Conservation (phyloP, 2,113 vertebrate genomes). For the Poeciliopsis prolifica region DNA sequence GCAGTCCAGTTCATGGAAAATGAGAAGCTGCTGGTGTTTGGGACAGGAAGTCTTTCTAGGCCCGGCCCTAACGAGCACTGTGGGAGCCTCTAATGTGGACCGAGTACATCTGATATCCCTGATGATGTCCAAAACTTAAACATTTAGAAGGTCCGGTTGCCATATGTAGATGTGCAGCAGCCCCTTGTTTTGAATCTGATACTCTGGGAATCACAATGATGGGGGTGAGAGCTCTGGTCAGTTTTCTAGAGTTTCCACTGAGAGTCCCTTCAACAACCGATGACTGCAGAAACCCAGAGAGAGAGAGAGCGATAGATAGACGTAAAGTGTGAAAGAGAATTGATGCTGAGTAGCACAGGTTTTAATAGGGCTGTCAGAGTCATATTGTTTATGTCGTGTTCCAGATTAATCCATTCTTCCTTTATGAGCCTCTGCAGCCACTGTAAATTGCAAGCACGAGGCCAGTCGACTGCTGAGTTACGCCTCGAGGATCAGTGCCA, state of each 20-base stretch:
- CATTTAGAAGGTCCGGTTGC: conserved; percentile 75
- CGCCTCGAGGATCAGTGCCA: conserved; percentile 78
- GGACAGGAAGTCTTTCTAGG: conserved; percentile 67
- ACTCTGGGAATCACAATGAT: conserved; percentile 77
- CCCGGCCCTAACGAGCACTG: conserved; percentile 67
- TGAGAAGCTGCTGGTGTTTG: conserved; percentile 57
- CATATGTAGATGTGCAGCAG: conserved; percentile 74
- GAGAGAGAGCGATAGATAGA: conserved; percentile 33
- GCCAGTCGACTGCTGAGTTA: conserved; percentile 75
- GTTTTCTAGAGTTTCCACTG: conserved; percentile 54
- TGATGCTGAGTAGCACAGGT: conserved; percentile 79
- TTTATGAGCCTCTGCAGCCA: conserved; percentile 82
- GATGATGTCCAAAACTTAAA: conserved; percentile 77
- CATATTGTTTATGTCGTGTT: conserved; percentile 83
- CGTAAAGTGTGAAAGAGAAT: conserved; percentile 64
- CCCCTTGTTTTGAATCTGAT: conserved; percentile 65
- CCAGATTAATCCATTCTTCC: conserved; percentile 83
- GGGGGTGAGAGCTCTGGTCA: conserved; percentile 55
- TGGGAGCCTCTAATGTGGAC: conserved; percentile 68
- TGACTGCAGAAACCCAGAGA: conserved; percentile 17
- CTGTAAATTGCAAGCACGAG: conserved; percentile 77
- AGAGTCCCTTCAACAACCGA: conserved; percentile 39
- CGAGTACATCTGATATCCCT: conserved; percentile 69
- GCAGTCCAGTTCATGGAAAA: conserved; percentile 60
- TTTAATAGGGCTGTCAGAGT: conserved; percentile 82